phyloP scores from a whole-genome alignment of 2,113 vertebrate species.

The Catagonus wagneri region DNA sequence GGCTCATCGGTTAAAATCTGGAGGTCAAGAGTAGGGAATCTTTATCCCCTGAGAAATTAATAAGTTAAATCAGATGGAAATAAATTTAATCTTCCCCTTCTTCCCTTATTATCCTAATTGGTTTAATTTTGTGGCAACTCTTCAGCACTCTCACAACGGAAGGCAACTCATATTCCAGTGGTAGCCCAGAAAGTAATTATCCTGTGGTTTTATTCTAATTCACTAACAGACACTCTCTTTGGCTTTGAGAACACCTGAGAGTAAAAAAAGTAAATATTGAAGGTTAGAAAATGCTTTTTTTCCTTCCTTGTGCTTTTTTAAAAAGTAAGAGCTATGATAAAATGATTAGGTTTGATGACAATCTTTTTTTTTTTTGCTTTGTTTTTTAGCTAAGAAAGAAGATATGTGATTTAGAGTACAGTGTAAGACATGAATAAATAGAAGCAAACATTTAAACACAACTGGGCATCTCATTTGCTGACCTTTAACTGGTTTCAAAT shows the following conservation, averaged over 20 bases:
- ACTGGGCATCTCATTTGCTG: background rate
- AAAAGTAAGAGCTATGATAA: slow-evolving; percentile 41
- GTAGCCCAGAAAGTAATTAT: slow-evolving; percentile 73
- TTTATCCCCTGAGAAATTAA: slow-evolving; percentile 77
- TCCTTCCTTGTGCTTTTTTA: background rate
- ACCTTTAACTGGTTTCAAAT: slow-evolving; percentile 60
- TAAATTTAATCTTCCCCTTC: slow-evolving; percentile 80
- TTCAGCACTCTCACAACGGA: slow-evolving; percentile 73
- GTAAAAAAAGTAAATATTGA: slow-evolving; percentile 54
- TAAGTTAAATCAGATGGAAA: slow-evolving; percentile 79
- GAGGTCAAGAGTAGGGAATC: slow-evolving; percentile 57
- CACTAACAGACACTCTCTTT: slow-evolving; percentile 63
- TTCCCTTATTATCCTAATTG: slow-evolving; percentile 79
- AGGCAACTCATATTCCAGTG: slow-evolving; percentile 62
- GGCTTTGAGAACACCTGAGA: slow-evolving; percentile 61
- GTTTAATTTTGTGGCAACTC: slow-evolving; percentile 79
- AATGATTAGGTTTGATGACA: slow-evolving; percentile 9
- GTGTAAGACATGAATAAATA: slow-evolving; percentile 8
- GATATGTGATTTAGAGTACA: background rate
- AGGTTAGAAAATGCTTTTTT: slow-evolving; percentile 53
- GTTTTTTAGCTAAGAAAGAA: slow-evolving; percentile 41
- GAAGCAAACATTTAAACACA: slow-evolving; percentile 22
- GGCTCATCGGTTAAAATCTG: slow-evolving; percentile 56
- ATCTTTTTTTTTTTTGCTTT: background rate
- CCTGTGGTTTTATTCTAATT: slow-evolving; percentile 74